Conservation (phyloP, 2,888 invertebrate genomes). For the Lycocerus yunnanus region DNA sequence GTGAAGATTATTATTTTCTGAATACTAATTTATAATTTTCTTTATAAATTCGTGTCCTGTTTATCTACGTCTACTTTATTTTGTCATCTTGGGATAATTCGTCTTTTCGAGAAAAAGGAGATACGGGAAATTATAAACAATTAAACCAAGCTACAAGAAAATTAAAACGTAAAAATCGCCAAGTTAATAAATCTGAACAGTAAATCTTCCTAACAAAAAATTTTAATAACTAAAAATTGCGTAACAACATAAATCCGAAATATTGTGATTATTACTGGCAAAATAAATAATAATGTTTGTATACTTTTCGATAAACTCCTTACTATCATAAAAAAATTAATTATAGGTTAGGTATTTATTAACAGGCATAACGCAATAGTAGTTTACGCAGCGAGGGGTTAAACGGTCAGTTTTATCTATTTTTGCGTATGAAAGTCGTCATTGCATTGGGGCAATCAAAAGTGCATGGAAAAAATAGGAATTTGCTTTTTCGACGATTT, state of each 20-base stretch:
- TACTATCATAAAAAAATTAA: too few relatives aligned
- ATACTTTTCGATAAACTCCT: too few relatives aligned
- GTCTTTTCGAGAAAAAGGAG: neutral
- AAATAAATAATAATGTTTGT: too few relatives aligned
- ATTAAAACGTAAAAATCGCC: neutral
- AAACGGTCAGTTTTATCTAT: too few relatives aligned
- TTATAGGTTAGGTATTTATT: too few relatives aligned
- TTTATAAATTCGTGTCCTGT: neutral
- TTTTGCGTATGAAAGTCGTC: too few relatives aligned
- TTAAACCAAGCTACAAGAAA: neutral
- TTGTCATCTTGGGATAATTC: neutral
- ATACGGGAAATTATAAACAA: neutral
- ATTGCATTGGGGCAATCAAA: too few relatives aligned
- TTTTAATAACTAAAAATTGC: neutral
- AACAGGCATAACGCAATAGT: too few relatives aligned
- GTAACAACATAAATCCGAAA: neutral
- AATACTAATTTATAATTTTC: neutral
- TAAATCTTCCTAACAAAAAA: neutral
- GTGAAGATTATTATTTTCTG: neutral
- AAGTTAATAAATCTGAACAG: neutral
- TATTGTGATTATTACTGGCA: neutral
- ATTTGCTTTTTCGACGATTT: too few relatives aligned
- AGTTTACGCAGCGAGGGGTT: too few relatives aligned
- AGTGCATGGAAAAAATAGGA: too few relatives aligned
- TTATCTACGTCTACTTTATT: neutral